These are phyloP conservation scores for Rhinolophus sinicus DNA, from an alignment of 2,113 vertebrate genomes.

Conservation along the genomic window DNA sequence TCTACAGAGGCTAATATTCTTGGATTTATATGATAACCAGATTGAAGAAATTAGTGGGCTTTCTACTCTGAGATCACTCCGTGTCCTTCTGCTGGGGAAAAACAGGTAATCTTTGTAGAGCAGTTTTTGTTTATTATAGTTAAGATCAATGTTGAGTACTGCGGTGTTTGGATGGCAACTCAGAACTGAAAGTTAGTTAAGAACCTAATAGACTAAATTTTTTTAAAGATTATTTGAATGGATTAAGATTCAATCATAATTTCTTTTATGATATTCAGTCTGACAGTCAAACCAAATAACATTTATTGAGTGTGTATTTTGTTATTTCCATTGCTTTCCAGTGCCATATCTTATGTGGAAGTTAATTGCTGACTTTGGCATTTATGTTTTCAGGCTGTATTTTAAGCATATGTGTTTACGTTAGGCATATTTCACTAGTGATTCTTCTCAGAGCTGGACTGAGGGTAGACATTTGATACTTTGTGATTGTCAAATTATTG, in stretches of 20 bases:
- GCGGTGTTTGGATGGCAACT: neutral
- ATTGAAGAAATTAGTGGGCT: slow-evolving; percentile 94
- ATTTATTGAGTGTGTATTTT: neutral
- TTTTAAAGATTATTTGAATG: neutral
- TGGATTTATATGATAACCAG: slow-evolving; percentile 95
- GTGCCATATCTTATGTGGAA: neutral
- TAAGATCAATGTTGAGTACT: neutral
- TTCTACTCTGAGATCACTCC: slow-evolving; percentile 89
- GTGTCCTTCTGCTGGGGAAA: slow-evolving; percentile 94
- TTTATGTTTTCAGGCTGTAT: neutral
- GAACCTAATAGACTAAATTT: neutral
- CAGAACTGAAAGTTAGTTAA: neutral
- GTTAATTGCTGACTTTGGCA: neutral
- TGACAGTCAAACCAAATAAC: neutral
- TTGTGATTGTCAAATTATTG: neutral
- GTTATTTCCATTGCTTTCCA: neutral
- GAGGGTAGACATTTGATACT: neutral
- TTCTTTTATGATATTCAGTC: slow-evolving; percentile 13
- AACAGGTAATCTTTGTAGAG: slow-evolving; percentile 90
- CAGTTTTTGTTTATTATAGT: neutral
- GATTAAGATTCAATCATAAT: slow-evolving; percentile 1
- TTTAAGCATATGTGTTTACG: neutral
- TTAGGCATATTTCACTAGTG: neutral
- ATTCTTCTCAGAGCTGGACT: neutral
- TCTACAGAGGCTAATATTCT: slow-evolving; percentile 92